Evolutionary conservation across 2,888 invertebrate genomes (phyloP).

Genomic region (Agrochola circellaris): DNA sequence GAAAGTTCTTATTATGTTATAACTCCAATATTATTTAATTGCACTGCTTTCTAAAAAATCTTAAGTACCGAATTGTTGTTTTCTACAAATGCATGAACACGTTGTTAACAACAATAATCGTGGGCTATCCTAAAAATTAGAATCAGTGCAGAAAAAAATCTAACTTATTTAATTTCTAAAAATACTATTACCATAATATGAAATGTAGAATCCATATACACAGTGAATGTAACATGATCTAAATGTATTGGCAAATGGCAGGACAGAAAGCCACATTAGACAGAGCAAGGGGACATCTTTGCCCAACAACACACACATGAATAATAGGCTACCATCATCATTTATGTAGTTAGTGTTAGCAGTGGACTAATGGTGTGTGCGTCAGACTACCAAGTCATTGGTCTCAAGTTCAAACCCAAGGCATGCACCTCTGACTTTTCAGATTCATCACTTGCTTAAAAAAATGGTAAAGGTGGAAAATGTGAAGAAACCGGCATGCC

Average conservation of each 20-base stretch:
- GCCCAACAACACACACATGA: not conserved
- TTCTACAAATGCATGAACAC: not conserved
- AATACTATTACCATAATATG: not conserved
- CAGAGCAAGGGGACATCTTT: not conserved
- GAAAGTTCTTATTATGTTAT: conserved; percentile 13
- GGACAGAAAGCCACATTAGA: not conserved
- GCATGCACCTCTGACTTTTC: too few species aligned
- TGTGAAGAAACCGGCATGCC: too few species aligned
- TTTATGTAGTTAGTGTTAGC: too few species aligned
- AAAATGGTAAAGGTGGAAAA: too few species aligned
- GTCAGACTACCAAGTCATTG: too few species aligned
- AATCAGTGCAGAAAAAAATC: not conserved
- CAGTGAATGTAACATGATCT: not conserved
- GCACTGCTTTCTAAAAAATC: conserved; percentile 8
- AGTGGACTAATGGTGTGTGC: too few species aligned
- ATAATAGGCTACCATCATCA: not conserved
- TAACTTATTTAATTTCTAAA: not conserved
- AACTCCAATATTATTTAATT: not conserved
- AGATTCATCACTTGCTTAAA: too few species aligned
- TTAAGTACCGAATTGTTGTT: not conserved
- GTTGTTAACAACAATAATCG: not conserved
- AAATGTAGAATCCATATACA: not conserved
- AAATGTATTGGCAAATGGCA: not conserved
- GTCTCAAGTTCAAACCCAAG: too few species aligned
- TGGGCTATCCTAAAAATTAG: not conserved